A percentile compares a stretch with the other conserved stretches of the same genome.
Conservation (phyloP, 2,888 invertebrate genomes). For the Gymnoscelis rufifasciata region DNA sequence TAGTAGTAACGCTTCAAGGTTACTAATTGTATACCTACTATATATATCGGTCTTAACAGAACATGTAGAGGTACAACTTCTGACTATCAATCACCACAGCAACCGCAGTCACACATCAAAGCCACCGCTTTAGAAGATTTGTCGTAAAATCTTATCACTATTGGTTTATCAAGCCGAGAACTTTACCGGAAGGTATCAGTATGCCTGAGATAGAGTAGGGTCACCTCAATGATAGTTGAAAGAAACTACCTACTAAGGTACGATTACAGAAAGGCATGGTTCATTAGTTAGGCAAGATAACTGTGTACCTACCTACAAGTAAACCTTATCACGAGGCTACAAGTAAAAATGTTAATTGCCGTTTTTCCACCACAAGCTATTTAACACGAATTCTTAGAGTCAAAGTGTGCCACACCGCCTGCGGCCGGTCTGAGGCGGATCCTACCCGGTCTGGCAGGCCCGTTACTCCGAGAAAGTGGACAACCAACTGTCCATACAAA, state of each 20-base stretch:
- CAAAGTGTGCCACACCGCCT: slow-evolving; percentile 37
- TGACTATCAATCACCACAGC: too few relatives aligned
- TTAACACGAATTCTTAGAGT: slow-evolving; percentile 10
- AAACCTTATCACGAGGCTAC: too few relatives aligned
- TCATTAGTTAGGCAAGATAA: too few relatives aligned
- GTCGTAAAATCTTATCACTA: background rate
- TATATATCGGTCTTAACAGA: too few relatives aligned
- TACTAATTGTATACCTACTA: background rate
- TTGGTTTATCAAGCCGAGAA: background rate
- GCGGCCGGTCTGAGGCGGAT: slow-evolving; percentile 28
- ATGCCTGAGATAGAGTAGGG: too few relatives aligned
- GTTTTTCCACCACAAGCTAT: slow-evolving; percentile 1
- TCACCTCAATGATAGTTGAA: too few relatives aligned
- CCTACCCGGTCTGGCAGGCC: slow-evolving; percentile 35
- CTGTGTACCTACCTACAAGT: too few relatives aligned
- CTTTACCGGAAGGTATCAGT: too few relatives aligned
- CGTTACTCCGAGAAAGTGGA: slow-evolving; percentile 53
- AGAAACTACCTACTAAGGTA: too few relatives aligned
- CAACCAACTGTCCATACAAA: slow-evolving; percentile 26
- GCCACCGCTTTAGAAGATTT: background rate
- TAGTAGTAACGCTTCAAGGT: slow-evolving; percentile 6
- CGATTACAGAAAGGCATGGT: too few relatives aligned
- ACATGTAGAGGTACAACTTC: too few relatives aligned
- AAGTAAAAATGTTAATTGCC: background rate
- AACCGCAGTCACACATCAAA: too few relatives aligned